phyloP scores from a whole-genome alignment of 2,113 vertebrate genomes.

The Nyctereutes procyonoides region DNA sequence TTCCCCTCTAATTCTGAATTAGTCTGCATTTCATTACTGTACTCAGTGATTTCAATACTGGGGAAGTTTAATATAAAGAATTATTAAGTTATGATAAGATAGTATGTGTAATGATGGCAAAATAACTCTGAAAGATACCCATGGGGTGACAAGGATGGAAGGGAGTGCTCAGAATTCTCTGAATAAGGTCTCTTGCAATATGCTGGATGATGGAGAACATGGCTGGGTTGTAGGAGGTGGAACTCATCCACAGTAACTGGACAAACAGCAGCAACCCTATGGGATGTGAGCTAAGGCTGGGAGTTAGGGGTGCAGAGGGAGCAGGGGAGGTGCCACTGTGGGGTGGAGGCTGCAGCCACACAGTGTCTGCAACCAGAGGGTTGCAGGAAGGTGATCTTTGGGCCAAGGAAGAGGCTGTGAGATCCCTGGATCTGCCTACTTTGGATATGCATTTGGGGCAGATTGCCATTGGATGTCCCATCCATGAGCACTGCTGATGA shows the following conservation, averaged over 20 bases:
- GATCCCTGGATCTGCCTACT: neutral
- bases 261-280: neutral
- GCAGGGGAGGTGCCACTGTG: neutral
- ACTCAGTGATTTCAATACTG: neutral
- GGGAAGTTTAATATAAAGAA: neutral
- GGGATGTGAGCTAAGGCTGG: neutral
- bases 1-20: too few species aligned
- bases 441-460: neutral
- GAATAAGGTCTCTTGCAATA: neutral
- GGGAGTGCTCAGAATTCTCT: neutral
- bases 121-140: neutral
- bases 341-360: neutral
- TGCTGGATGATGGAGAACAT: neutral
- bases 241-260: neutral
- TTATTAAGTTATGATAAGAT: neutral
- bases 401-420: neutral
- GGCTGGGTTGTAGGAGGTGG: neutral
- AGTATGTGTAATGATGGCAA: neutral
- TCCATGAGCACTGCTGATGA: fast-evolving
- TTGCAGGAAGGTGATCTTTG: neutral
- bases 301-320: neutral
- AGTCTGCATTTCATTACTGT: neutral
- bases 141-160: neutral
- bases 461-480: neutral
- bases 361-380: neutral